Evolutionary conservation across 2,113 vertebrate species (phyloP), one percentile per base, ranked within the genome.

Genomic region (Sebastes schlegelii): DNA sequence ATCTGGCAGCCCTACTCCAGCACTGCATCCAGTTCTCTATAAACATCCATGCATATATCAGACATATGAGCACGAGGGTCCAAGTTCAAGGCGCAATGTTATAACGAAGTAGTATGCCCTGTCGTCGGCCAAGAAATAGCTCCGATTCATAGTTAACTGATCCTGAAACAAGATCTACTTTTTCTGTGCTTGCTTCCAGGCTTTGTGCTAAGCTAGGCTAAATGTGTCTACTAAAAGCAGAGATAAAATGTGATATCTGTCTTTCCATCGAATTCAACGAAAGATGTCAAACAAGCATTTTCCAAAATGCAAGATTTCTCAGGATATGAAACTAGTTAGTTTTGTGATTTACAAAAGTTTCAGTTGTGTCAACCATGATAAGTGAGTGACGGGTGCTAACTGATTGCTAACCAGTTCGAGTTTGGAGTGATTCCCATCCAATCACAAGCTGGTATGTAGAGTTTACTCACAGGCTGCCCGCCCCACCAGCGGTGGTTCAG

Each of bases 401-500:
- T 46, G 19, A 5, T 23, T 3, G 5, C 5, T 48, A 12, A 57
- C 12, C 11, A 43, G 6, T 21, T 12, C 19, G 16, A 11, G 34
- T 8, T 43, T 60, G 4, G 58, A 42, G 13, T 19, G n/a, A 54
- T 8, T 66, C 26, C 17, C 6, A 0, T 69, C 3, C 5, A 61
- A 1, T 48, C 14, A 65, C 43, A n/a, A 14, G 19, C 62, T 14
- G 23, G 16, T 23, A 6, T 61, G 0, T 13, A 1, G n/a, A 10
- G 6, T 46, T 1, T 12, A 97, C 97, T 97, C 95, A 99, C 98
- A 17, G 98, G 98, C 83, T 99, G 98, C 10, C 98, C 98, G 21
- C 98, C 98, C 98, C 98, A 99, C 98, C 98, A 99, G 89, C 98
- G 96, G 79, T 98, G 98, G 91, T 97, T 98, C 72, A 99, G 97